Conservation (phyloP, 1,140 invertebrate species). For the Hypsibius dujardini region DNA sequence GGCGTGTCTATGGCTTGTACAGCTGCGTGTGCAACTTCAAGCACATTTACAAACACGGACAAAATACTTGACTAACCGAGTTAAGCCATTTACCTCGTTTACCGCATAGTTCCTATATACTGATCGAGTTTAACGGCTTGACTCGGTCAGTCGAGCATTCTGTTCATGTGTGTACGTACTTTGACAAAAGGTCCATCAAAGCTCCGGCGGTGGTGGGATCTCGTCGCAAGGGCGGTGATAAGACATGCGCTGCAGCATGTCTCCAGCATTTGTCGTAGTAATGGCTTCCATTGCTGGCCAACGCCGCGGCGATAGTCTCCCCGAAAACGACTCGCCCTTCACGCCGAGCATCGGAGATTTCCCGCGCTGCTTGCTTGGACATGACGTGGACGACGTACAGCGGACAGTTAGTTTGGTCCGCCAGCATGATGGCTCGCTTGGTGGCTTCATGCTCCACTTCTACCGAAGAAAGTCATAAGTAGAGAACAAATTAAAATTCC, state of each 20-base stretch:
- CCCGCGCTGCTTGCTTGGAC: slow-evolving; percentile 70
- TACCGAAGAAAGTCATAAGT: slow-evolving; percentile 22
- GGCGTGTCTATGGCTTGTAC: not conserved
- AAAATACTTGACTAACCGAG: no score
- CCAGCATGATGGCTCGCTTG: slow-evolving; percentile 75
- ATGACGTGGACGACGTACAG: slow-evolving; percentile 93
- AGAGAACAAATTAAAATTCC: no score
- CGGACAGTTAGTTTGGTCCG: slow-evolving; percentile 72
- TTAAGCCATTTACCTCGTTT: no score
- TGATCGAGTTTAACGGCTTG: no score
- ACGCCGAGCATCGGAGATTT: slow-evolving; percentile 49
- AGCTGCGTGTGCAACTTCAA: no score
- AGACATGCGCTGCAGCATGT: slow-evolving; percentile 70
- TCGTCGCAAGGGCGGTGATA: slow-evolving; percentile 71
- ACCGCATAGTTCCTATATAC: no score
- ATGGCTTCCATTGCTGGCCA: slow-evolving; percentile 59
- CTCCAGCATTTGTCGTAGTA: slow-evolving; percentile 60
- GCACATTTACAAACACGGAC: no score
- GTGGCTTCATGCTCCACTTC: slow-evolving; percentile 94
- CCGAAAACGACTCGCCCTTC: slow-evolving; percentile 60
- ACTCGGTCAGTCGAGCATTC: no score
- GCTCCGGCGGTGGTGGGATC: slow-evolving; percentile 61
- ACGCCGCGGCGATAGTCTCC: slow-evolving; percentile 71
- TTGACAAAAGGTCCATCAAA: slow-evolving; percentile 61
- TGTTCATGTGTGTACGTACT: slow-evolving; percentile 40